Conservation (phyloP, 2,797 vertebrate genomes). For the Emys orbicularis region DNA sequence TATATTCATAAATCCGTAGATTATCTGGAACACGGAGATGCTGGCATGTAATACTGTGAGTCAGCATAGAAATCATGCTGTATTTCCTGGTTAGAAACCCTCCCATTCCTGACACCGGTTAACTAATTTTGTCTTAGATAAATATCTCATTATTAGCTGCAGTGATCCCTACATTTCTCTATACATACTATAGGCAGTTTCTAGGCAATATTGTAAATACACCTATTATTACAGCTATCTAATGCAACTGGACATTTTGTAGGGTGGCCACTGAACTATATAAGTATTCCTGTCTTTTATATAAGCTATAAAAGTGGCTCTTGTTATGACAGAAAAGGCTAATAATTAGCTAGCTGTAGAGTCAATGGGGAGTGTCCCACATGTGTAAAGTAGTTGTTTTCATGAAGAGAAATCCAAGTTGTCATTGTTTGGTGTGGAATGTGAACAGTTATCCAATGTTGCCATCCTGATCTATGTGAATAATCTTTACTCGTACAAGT, state of each 20-base stretch:
- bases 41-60: not conserved
- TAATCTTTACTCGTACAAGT: not conserved
- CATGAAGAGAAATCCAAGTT: not conserved
- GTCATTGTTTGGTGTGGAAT: not conserved
- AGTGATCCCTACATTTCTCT: not conserved
- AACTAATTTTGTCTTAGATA: not conserved
- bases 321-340: not conserved
- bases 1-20: not conserved
- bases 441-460: not conserved
- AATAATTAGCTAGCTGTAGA: not conserved
- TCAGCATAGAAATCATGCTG: not conserved
- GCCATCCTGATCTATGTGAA: not conserved
- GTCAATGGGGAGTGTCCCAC: not conserved
- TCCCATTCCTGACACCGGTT: not conserved
- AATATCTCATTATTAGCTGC: not conserved
- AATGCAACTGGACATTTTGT: not conserved
- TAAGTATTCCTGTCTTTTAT: not conserved
- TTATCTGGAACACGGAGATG: not conserved
- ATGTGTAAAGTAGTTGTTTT: not conserved
- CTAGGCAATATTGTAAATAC: not conserved
- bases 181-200: not conserved
- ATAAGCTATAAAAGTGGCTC: not conserved
- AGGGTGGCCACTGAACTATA: accelerated
- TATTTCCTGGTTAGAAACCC: not conserved
- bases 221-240: not conserved